Evolutionary conservation across 2,888 invertebrate genomes (phyloP).

Genomic region (Helobdella robusta): DNA sequence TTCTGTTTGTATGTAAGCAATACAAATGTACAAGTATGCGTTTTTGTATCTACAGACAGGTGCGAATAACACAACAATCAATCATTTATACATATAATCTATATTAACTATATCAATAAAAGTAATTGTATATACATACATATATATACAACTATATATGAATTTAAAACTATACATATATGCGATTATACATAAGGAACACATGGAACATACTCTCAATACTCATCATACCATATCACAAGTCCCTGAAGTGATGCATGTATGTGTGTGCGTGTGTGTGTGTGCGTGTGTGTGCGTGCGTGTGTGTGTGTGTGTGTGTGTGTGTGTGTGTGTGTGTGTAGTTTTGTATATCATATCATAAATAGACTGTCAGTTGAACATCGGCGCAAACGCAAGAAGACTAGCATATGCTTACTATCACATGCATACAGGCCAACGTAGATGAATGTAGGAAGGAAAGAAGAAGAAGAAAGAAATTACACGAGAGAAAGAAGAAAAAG

Average conservation of each 20-base stretch:
- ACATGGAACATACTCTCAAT: not conserved
- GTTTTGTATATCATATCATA: too few relatives aligned
- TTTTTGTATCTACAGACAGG: not conserved
- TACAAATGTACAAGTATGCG: slow-evolving; percentile 11
- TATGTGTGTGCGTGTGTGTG: slow-evolving; percentile 19
- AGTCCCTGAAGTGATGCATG: not conserved
- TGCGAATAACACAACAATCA: not conserved
- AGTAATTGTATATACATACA: not conserved
- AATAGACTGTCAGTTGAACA: too few relatives aligned
- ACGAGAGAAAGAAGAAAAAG: too few relatives aligned
- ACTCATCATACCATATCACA: not conserved
- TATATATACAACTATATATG: not conserved
- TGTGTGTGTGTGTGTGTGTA: slow-evolving; percentile 28
- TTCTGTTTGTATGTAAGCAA: slow-evolving; percentile 10
- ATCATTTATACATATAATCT: too few relatives aligned
- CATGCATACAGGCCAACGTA: too few relatives aligned
- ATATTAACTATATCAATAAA: not conserved
- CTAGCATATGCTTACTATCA: too few relatives aligned
- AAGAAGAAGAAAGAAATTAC: too few relatives aligned
- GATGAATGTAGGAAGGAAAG: too few relatives aligned
- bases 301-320: slow-evolving; percentile 26
- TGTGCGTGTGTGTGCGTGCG: slow-evolving; percentile 24
- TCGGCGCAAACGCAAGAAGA: too few relatives aligned
- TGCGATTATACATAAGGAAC: not conserved
- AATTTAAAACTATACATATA: slow-evolving; percentile 9